These are phyloP conservation scores for Struthidea cinerea DNA, from an alignment of 2,113 vertebrate genomes.

Conservation along the genomic window DNA sequence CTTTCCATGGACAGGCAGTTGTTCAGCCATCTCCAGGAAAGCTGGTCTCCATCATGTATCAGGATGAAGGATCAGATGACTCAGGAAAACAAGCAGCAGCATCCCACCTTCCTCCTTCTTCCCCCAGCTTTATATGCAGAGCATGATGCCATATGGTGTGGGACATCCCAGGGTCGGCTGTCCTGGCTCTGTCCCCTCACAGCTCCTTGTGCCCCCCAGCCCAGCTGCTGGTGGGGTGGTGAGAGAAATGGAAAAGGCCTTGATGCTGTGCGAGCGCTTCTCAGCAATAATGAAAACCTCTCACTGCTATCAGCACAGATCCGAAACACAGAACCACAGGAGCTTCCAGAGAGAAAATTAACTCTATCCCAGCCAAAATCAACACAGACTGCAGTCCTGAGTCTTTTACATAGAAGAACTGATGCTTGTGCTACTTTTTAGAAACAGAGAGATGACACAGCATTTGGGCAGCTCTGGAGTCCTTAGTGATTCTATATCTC, in stretches of 20 bases:
- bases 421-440: neutral
- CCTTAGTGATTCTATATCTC: neutral
- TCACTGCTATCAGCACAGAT: too few species aligned
- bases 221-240: neutral
- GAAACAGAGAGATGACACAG: neutral
- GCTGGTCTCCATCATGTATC: neutral
- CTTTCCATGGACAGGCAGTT: neutral
- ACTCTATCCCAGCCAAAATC: neutral
- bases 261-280: fast-evolving
- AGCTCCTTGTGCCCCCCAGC: neutral
- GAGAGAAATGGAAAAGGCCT: neutral
- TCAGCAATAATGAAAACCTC: neutral
- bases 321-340: neutral
- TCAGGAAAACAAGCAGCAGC: neutral
- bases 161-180: neutral
- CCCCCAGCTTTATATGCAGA: too few species aligned
- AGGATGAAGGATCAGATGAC: neutral
- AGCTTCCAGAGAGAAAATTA: neutral
- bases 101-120: neutral
- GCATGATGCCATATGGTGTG: too few species aligned
- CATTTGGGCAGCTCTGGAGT: neutral
- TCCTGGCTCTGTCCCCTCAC: neutral
- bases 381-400: neutral
- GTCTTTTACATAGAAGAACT: neutral
- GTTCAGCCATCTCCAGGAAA: neutral